These are phyloP conservation scores for Noctilio leporinus DNA, from an alignment of 2,113 vertebrate species.

Conservation along the genomic window DNA sequence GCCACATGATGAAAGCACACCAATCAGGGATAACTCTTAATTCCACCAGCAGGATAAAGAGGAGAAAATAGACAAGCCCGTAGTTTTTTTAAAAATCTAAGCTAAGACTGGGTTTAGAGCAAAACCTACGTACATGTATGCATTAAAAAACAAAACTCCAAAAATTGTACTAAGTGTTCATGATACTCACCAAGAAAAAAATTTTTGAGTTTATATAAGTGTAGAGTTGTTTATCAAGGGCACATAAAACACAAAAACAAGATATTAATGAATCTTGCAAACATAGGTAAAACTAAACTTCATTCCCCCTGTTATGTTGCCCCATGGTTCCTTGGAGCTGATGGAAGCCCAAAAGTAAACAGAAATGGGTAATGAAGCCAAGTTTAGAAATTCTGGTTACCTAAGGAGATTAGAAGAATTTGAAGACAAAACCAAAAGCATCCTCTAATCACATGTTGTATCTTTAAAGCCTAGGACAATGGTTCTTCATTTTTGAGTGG, in stretches of 20 bases:
- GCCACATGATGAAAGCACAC: neutral
- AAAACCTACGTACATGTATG: neutral
- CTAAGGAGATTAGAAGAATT: neutral
- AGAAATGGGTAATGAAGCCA: neutral
- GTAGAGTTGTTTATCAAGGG: neutral
- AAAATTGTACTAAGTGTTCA: neutral
- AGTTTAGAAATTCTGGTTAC: neutral
- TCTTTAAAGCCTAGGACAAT: neutral
- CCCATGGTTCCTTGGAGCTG: too few species aligned
- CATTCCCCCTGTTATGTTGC: fast-evolving
- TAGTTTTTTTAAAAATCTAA: neutral
- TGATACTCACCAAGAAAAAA: neutral
- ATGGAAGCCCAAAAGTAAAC: neutral
- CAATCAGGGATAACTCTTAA: neutral
- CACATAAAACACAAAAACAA: neutral
- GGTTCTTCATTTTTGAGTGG: neutral
- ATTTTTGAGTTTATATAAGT: neutral
- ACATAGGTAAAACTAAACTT: neutral
- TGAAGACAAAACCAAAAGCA: neutral
- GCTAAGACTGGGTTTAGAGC: neutral
- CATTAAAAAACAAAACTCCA: neutral
- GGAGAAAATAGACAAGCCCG: neutral
- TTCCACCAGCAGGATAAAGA: neutral
- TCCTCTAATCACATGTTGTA: neutral
- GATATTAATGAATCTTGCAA: neutral